phyloP scores from a whole-genome alignment of 2,797 vertebrate species.

The Muraenolepis orangiensis region DNA sequence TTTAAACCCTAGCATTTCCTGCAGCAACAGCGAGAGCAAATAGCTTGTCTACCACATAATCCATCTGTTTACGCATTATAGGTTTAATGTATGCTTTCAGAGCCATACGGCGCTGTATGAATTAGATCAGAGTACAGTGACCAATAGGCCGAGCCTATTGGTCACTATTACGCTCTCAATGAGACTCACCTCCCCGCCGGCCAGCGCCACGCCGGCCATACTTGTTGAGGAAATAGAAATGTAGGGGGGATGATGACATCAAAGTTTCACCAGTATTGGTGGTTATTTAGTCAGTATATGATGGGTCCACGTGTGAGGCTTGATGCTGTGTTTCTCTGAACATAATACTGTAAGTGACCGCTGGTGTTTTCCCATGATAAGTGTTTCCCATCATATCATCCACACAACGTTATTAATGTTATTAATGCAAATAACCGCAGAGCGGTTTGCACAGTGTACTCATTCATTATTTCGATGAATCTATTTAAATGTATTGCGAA shows the following conservation, averaged over 20 bases:
- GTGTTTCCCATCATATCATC: background rate
- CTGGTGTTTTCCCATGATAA: background rate
- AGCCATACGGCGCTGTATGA: constrained; percentile 69
- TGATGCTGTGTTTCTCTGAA: constrained; percentile 53
- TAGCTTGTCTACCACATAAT: constrained; percentile 57
- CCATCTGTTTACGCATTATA: constrained; percentile 70
- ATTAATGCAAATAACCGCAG: background rate
- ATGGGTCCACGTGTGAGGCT: constrained; percentile 63
- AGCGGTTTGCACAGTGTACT: background rate
- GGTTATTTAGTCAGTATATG: constrained; percentile 60
- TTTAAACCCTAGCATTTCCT: constrained; percentile 58
- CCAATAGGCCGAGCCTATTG: constrained; percentile 68
- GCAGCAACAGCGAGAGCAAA: constrained; percentile 53
- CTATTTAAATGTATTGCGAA: background rate
- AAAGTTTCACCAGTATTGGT: constrained; percentile 62
- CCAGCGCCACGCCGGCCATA: constrained; percentile 27
- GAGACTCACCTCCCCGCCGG: constrained; percentile 53
- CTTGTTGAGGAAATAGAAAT: constrained; percentile 71
- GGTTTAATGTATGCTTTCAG: constrained; percentile 68
- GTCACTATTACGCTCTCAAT: constrained; percentile 71
- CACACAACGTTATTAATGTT: background rate
- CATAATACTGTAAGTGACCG: constrained; percentile 38
- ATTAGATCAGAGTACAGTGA: constrained; percentile 77
- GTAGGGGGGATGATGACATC: constrained; percentile 63
- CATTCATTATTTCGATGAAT: too few species aligned